Evolutionary conservation across 2,797 vertebrate species (phyloP).

Genomic region (Steatocranus sp.): DNA sequence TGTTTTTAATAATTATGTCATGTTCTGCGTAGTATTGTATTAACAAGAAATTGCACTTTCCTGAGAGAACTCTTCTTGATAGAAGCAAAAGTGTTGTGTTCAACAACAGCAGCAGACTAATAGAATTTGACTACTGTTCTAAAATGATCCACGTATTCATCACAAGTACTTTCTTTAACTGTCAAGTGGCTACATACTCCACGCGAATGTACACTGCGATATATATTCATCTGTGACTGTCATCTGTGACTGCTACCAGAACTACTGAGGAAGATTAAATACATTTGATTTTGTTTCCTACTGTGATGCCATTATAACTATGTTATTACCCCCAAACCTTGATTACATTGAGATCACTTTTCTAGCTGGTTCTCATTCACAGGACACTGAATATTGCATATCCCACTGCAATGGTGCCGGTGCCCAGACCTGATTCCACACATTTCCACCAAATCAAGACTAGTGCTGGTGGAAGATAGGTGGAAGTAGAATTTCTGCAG

Average conservation of each 20-base stretch:
- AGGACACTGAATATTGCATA: neutral
- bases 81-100: neutral
- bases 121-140: neutral
- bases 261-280: neutral
- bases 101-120: neutral
- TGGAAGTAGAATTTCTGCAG: neutral
- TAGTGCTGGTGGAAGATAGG: neutral
- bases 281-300: neutral
- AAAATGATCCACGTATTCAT: neutral
- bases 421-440: neutral
- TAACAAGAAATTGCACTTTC: neutral
- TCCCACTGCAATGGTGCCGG: neutral
- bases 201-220: neutral
- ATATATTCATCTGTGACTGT: neutral
- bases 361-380: neutral
- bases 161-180: neutral
- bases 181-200: neutral
- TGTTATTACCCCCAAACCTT: neutral
- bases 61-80: neutral
- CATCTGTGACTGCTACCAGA: neutral
- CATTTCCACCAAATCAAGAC: neutral
- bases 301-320: neutral
- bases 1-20: neutral
- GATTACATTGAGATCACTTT: neutral
- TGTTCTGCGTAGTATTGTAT: neutral